Base-by-base conservation (phyloP, 23 tunicate species). In the Ciona savignyi region DNA sequence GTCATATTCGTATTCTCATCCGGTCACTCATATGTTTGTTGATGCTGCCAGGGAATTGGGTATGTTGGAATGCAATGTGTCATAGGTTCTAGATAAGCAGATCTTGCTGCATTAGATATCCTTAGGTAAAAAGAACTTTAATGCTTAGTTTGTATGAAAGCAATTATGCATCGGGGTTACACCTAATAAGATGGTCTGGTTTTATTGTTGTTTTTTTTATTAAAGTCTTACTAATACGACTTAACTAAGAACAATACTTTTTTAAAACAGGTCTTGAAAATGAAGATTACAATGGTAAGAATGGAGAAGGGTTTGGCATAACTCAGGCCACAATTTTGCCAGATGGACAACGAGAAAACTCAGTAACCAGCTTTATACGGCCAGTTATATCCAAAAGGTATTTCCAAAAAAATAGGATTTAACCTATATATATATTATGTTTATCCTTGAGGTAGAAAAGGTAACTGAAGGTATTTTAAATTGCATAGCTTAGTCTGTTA, bases 1-100 rank as follows among this genome's bases (percentile, higher is more conserved):
- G 24, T 24, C 25, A 3, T 27, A 35, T 29, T 20, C 60, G 25
- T 19, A 51, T 29, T 61, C 51, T 21, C 65, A 83, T 27, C 65
- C 62, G 25, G 22, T 90, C 1, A 34, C 74, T 35, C 70, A 78
- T 1, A 3, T 66, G 29, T 70, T 85, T 25, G 34, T 79, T 1
- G 25, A 69, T 25, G 85, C 83, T 22, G 90, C 62, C 4, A 35
- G 78, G 75, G 82, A 87, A 80, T 3, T 76, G 6, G 86, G 95
- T 87, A 42, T 42, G 56, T n/a, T n/a, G n/a, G n/a, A n/a, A n/a
- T n/a, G n/a, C n/a, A n/a, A n/a, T n/a, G n/a, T n/a, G n/a, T n/a
- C n/a, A n/a, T n/a, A n/a, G n/a, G n/a, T n/a, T n/a, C n/a, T n/a
- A n/a, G n/a, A n/a, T n/a, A n/a, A n/a, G n/a, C n/a, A n/a, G n/a